Evolutionary conservation across 2,888 invertebrate genomes (phyloP).

Genomic region (Miltochrista miniata): DNA sequence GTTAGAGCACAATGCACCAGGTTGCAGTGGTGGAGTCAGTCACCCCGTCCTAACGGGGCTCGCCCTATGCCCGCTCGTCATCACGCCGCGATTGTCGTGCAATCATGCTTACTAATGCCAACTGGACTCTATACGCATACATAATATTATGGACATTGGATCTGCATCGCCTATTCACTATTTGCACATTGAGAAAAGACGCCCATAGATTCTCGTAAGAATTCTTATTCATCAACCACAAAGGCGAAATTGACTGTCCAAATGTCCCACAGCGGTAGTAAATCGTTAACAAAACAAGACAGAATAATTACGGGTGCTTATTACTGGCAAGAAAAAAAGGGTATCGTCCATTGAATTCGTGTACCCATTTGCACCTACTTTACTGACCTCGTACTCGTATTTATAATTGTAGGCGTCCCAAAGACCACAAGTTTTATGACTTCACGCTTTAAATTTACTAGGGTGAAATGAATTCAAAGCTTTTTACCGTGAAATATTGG

Average conservation of each 20-base stretch:
- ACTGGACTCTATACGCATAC: slow-evolving; percentile 62
- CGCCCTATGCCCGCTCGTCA: slow-evolving; percentile 77
- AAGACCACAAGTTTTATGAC: background rate
- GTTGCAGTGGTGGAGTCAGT: slow-evolving; percentile 79
- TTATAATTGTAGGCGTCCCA: background rate
- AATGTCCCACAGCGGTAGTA: slow-evolving; percentile 52
- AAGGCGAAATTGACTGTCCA: slow-evolving; percentile 48
- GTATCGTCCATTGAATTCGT: slow-evolving; percentile 11
- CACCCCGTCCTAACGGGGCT: slow-evolving; percentile 81
- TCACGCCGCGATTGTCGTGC: slow-evolving; percentile 70
- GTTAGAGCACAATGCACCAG: slow-evolving; percentile 83
- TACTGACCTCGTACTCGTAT: background rate
- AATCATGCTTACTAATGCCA: slow-evolving; percentile 71
- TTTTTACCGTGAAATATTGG: background rate
- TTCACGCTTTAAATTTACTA: background rate
- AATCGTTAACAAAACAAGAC: slow-evolving; percentile 43
- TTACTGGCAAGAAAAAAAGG: slow-evolving; percentile 22
- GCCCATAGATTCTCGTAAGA: slow-evolving; percentile 25
- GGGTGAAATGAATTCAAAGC: background rate
- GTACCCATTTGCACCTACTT: background rate
- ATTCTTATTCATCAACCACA: slow-evolving; percentile 22
- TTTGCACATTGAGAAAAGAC: slow-evolving; percentile 31
- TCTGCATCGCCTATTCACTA: slow-evolving; percentile 38
- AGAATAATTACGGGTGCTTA: slow-evolving; percentile 32
- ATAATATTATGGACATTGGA: slow-evolving; percentile 51